Base-by-base conservation (phyloP, 2,113 vertebrate genomes). In the Poicephalus gulielmi region DNA sequence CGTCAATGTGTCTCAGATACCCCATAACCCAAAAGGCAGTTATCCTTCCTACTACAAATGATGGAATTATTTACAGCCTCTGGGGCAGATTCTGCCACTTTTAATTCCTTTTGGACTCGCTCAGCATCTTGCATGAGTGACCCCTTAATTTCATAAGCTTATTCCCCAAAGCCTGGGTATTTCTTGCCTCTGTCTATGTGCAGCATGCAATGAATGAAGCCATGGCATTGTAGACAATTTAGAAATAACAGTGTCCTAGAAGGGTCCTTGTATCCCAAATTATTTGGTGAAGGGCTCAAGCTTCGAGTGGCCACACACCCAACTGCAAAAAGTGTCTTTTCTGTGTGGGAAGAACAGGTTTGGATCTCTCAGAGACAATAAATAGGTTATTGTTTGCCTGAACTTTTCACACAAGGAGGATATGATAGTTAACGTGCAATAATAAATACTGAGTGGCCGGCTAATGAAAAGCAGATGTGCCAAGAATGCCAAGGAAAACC, bases 401-500 rank as follows among this genome's bases (percentile, higher is more conserved):
- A 94, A 92, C 71, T 96, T 97, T 91, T 97, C 95, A 79, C 95
- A 94, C 88, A 90, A 95, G 90, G 49, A 55, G 37, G 10, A 33
- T 79, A 62, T 39, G 44, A 78, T 83, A 92, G 83, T 83, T 94
- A 93, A 81, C 92, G 28, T 97, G 95, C 52, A 97, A 97, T 94
- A 97, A 97, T 90, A 98, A 97, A 95, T 88, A 94, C 3, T 22
- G 70, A 85, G 57, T 68, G 77, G 49, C 88, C 5, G 17, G 90
- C 71, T 97, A 97, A 98, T 94, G 92, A 64, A 31, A 91, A 96
- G 83, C 96, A 97, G 96, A 96, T 97, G 96, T 92, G 85, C 63
- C 84, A 94, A 43, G 95, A 91, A 94, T 97, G 88, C 78, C 88
- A 86, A 53, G 47, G 18, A 76, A 71, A 90, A 59, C 1, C 9